Evolutionary conservation across 1,140 invertebrate species (phyloP).

Genomic region (Argopecten irradians): DNA sequence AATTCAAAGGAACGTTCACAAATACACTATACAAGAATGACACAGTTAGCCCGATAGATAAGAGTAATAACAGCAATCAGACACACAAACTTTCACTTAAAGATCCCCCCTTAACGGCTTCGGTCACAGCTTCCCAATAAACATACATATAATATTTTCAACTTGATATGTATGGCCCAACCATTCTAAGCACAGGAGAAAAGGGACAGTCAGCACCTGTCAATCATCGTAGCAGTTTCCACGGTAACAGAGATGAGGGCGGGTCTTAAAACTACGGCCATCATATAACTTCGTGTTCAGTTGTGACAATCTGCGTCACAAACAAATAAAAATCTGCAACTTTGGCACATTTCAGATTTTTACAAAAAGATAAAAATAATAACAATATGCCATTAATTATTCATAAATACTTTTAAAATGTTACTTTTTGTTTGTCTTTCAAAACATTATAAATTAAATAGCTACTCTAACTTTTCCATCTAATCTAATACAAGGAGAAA

Average conservation of each 20-base stretch:
- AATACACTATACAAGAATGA: slow-evolving; percentile 23
- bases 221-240: slow-evolving; percentile 14
- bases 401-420: slow-evolving; percentile 6
- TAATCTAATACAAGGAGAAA: slow-evolving; percentile 23
- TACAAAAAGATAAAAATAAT: neutral
- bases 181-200: neutral
- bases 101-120: neutral
- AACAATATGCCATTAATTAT: slow-evolving; percentile 18
- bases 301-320: neutral
- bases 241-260: slow-evolving; percentile 20
- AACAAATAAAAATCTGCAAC: slow-evolving; percentile 23
- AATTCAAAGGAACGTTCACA: slow-evolving; percentile 21
- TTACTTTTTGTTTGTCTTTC: neutral
- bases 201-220: slow-evolving; percentile 4
- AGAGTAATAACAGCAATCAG: slow-evolving; percentile 1
- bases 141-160: neutral
- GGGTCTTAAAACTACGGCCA: slow-evolving; percentile 14
- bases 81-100: slow-evolving; percentile 15
- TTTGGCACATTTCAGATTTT: slow-evolving; percentile 22
- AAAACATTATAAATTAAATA: slow-evolving; percentile 12
- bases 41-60: slow-evolving; percentile 15
- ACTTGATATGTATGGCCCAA: slow-evolving; percentile 21
- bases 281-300: slow-evolving; percentile 22
- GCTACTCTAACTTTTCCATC: slow-evolving; percentile 16
- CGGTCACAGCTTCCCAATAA: neutral